Base-by-base conservation (phyloP, 1,140 invertebrate species). In the Cydia amplana region DNA sequence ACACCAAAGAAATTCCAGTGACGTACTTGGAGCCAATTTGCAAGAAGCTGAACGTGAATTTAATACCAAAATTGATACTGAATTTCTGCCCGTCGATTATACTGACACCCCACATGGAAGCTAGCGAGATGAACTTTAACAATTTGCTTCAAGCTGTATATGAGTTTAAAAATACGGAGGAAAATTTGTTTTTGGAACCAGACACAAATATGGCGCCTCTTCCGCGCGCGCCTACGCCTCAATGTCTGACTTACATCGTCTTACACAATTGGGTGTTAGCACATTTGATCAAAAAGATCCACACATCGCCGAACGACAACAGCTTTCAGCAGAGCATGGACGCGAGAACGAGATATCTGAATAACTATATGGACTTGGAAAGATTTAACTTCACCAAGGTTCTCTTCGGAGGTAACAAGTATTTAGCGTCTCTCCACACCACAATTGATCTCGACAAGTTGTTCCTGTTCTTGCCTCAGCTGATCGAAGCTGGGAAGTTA, bases 261-360 rank as follows among this genome's bases (percentile, higher is more conserved):
- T 80, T 93, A 67, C 87, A 93, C 72, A 93, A 93, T 75, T 93
- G 92, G 93, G 92, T 93, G 0, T 77, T 93, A 18, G 93, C 92
- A 6, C 92, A 93, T 79, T 87, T 93, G 46, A 89, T 93, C 28
- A 93, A 93, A 81, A 93, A 92, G 79, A 92, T 93, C n/a, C 91
- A 93, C 77, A 87, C 87, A 7, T 83, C 91, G 36, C 78, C 86
- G 4, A 86, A 84, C 28, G 92, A 93, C 14, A 87, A 84, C 65
- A 85, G 79, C 74, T 82, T 92, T 74, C 89, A 92, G 67, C 90
- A 93, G 72, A 93, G 88, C 77, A 88, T 92, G 75, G 92, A 93
- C 43, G 87, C 88, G 14, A 81, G 92, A 16, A 93, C 91, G 0
- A 92, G 89, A 81, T 91, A 85, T 67, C 80, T 93, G 4, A 93